Evolutionary conservation across 2,797 vertebrate species (phyloP), one percentile per base, ranked within the genome.

Genomic region (Helarctos malayanus): DNA sequence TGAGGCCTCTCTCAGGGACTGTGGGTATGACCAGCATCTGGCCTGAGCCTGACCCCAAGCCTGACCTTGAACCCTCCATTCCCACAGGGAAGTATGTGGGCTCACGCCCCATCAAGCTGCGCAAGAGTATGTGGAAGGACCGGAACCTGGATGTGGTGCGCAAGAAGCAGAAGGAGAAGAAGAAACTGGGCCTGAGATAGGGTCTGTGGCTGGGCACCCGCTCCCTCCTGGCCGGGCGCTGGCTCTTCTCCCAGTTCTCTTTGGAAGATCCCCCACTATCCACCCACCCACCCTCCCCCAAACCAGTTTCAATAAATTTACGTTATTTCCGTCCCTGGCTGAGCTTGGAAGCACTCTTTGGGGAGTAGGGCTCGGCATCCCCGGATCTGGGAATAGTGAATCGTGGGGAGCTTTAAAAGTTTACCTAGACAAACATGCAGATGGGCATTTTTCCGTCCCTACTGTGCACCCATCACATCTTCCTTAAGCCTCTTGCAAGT

Each of bases 51-150:
- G 7, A 69, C 45, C 12, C 63, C 7, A 3, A 27, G 16, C 10
- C 68, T 97, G n/a, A 97, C 35, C 89, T 54, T 41, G 65, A 78
- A 23, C 45, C 56, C 63, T 76, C 23, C 54, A 0, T 81, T 73
- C 81, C 79, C 84, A 7, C 96, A 99, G 99, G 99, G 47, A 99
- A 99, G 89, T 99, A 99, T 0, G 99, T 99, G 2, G 99, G 99
- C 80, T 99, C 99, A 10, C 99, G 99, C 15, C 99, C 99, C 41
- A 99, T 99, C 98, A 99, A 99, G 97, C 98, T 99, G 59, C 98
- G 99, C 89, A 99, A 99, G 98, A 99, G 99, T 97, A 99, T 99
- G 98, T 99, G 99, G 99, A 99, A 99, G 97, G 99, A 99, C 97
- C 98, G 99, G 68, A 99, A 99, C 97, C 98, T 99, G 4, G 99